phyloP scores from a whole-genome alignment of 1,140 invertebrate species.

The Papilio glaucus region DNA sequence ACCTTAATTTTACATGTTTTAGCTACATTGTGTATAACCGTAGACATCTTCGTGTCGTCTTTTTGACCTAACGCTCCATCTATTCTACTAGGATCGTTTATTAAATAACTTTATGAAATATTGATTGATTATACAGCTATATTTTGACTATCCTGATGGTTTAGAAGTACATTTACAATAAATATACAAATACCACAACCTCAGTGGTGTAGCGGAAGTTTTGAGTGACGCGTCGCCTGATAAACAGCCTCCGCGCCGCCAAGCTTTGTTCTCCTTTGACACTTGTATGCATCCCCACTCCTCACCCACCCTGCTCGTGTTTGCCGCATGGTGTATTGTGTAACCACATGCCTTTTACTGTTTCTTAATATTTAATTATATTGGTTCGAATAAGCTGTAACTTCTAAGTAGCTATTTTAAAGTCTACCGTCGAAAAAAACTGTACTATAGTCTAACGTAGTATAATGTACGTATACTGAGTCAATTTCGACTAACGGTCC shows the following conservation, averaged over 20 bases:
- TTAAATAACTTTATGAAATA: too few species aligned
- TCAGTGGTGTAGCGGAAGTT: slow-evolving; percentile 26
- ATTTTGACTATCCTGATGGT: neutral
- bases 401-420: too few species aligned
- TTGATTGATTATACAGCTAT: neutral
- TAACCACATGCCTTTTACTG: slow-evolving; percentile 19
- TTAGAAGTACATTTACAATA: neutral
- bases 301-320: neutral
- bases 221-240: slow-evolving; percentile 36
- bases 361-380: slow-evolving; percentile 14
- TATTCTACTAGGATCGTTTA: too few species aligned
- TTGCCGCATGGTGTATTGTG: neutral
- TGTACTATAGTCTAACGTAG: too few species aligned
- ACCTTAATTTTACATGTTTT: too few species aligned
- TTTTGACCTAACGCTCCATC: too few species aligned
- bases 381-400: neutral
- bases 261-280: slow-evolving; percentile 36
- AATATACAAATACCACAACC: neutral
- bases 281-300: neutral
- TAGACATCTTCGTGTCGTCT: too few species aligned
- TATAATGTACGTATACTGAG: too few species aligned
- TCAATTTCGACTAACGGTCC: too few species aligned
- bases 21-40: too few species aligned
- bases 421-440: too few species aligned
- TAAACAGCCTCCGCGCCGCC: slow-evolving; percentile 29